Percentiles rank a stretch among this genome's conserved stretches.
Evolutionary conservation across 2,888 invertebrate species (phyloP).

Genomic region (Nemoura dubitans): DNA sequence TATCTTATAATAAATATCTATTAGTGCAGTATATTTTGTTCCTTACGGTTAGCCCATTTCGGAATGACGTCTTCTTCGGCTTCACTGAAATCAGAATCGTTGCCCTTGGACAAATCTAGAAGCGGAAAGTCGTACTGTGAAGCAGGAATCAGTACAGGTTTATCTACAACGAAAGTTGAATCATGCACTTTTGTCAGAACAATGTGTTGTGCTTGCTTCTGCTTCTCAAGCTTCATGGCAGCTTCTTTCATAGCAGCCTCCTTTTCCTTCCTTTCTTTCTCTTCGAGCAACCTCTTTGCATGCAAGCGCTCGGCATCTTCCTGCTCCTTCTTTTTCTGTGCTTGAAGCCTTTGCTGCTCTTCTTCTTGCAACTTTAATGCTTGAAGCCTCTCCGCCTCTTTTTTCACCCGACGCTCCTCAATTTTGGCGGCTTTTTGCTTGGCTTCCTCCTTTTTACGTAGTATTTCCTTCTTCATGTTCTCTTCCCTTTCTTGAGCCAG

Average conservation of each 20-base stretch:
- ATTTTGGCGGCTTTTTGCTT: slow-evolving; percentile 4
- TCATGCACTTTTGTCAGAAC: neutral
- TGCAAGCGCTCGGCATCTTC: neutral
- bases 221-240: neutral
- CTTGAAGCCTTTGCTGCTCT: neutral
- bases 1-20: no score
- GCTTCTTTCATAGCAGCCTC: neutral
- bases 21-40: neutral
- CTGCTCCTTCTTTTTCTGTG: neutral
- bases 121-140: neutral
- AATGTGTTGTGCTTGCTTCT: neutral
- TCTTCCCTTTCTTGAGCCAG: neutral
- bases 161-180: neutral
- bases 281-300: neutral
- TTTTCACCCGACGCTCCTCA: neutral
- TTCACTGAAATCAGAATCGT: neutral
- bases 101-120: neutral
- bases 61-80: neutral
- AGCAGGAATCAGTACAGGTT: neutral
- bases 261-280: neutral
- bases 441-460: neutral
- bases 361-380: neutral
- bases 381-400: neutral
- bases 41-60: neutral
- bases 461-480: neutral